Conservation (phyloP, 1,140 invertebrate species). For the Sesamia nonagrioides region DNA sequence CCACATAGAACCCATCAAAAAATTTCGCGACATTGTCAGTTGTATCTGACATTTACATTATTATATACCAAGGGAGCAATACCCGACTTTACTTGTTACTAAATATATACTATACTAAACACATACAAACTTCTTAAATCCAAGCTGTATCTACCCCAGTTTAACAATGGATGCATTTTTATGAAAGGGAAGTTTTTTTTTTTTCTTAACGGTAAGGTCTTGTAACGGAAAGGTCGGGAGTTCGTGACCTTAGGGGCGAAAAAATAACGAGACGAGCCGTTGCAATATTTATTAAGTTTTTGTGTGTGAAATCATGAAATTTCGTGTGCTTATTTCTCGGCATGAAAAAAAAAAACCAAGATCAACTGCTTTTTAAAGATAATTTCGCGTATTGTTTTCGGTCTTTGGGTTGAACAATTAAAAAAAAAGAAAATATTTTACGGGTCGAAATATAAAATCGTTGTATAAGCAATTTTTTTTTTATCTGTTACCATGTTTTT, state of each 20-base stretch:
- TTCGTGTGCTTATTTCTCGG: background rate
- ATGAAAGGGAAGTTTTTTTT: conserved; percentile 1
- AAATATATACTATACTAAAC: background rate
- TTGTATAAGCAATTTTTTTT: no score
- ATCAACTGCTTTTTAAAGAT: background rate
- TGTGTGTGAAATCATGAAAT: background rate
- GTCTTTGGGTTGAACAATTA: background rate
- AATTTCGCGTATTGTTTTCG: background rate
- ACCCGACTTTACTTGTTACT: background rate
- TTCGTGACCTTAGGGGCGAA: conserved; percentile 8
- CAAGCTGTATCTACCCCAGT: background rate
- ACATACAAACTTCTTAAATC: background rate
- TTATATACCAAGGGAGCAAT: background rate
- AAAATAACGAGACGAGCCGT: background rate
- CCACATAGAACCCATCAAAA: no score
- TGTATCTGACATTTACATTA: no score
- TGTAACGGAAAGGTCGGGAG: background rate
- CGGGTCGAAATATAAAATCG: no score
- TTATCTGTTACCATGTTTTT: no score
- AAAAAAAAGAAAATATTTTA: no score
- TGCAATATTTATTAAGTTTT: conserved; percentile 24
- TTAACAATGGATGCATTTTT: conserved; percentile 21
- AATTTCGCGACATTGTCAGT: no score
- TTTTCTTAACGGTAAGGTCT: background rate
- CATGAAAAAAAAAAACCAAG: background rate